Evolutionary conservation across 2,113 vertebrate genomes (phyloP), one percentile per base, ranked within the genome.

Genomic region (Lepidothrix coronata): DNA sequence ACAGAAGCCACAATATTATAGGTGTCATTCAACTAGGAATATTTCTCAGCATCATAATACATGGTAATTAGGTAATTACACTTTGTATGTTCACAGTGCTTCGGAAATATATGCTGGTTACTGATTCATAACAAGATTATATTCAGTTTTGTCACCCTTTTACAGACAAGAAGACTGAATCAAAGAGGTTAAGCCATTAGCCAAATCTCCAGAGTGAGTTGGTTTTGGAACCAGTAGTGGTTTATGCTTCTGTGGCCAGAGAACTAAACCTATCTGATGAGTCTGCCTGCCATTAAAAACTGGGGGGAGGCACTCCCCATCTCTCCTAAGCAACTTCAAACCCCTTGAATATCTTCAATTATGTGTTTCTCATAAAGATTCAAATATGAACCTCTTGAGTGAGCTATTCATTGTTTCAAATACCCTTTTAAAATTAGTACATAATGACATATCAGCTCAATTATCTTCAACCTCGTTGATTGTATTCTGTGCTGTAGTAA

Each of bases 401-500:
- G 31, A 96, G 57, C 58, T 52, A 41, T 67, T 73, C 44, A 61
- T 22, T 31, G 16, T 35, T 94, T 92, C 63, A 89, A 95, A 96
- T 95, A 66, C 14, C 35, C 23, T 91, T 96, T 93, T 86, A 94
- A 95, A 93, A 94, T 93, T 73, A 66, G 49, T 77, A 77, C 31
- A 46, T 20, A 73, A 35, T 85, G 54, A 46, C 27, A 67, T 93
- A 97, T 91, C 68, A 81, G 65, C 77, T 97, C 91, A 96, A 52
- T 97, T 98, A 94, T 37, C 51, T 88, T 97, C 81, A 91, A 77
- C 66, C 75, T 95, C 71, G 18, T 97, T 97, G 95, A 96, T 96
- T 96, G 35, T 61, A 11, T 93, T 95, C 44, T 84, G 49, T 94
- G 85, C 75, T 87, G 28, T 92, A 95, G 78, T 96, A 88, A 85